Base-by-base conservation (phyloP, 2,888 invertebrate species). In the Lissocephala sabroskyi region DNA sequence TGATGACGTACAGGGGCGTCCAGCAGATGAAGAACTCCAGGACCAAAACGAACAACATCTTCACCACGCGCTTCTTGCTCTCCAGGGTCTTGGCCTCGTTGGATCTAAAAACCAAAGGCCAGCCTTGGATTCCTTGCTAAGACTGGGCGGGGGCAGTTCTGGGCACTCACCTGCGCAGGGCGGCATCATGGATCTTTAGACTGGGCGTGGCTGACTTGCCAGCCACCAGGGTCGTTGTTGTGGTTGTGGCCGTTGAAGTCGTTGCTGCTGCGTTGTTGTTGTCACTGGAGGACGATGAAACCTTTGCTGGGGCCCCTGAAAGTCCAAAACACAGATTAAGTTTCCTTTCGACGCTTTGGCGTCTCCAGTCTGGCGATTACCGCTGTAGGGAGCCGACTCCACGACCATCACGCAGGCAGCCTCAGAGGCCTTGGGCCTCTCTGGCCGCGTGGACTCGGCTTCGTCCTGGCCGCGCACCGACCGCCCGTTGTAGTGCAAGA, bases 11-110 rank as follows among this genome's bases (percentile, higher is more conserved):
- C 1, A 94, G 83, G 0, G 96, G 96, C 0, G 95, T 91, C 96
- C 96, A 96, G 82, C 95, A 96, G 10, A 95, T 88, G 84, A 96
- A 96, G 83, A 96, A 96, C 79, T 95, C 95, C 40, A 94, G 85
- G 5, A 96, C 95, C n/a, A 96, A 91, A 3, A 95, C 94, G 68
- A 95, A 94, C 36, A 96, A 87, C 96, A 96, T 96, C 68, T 93
- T 87, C 55, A 93, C 91, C 35, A 93, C 92, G 1, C 84, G 84
- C 49, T 74, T 77, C 59, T 83, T 82, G 58, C 82, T 83, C 59
- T 82, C 83, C 49, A 83, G 58, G 1, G 73, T 67, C 39, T 62
- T 63, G 36, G 68, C 56, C 32, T 67, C 67, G 16, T 67, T 67
- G 2, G 67, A 67, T 56, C 67, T 65, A 39, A n/a, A n/a, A n/a